phyloP scores from a whole-genome alignment of 2,888 invertebrate genomes.

The Pharmacophagus antenor region DNA sequence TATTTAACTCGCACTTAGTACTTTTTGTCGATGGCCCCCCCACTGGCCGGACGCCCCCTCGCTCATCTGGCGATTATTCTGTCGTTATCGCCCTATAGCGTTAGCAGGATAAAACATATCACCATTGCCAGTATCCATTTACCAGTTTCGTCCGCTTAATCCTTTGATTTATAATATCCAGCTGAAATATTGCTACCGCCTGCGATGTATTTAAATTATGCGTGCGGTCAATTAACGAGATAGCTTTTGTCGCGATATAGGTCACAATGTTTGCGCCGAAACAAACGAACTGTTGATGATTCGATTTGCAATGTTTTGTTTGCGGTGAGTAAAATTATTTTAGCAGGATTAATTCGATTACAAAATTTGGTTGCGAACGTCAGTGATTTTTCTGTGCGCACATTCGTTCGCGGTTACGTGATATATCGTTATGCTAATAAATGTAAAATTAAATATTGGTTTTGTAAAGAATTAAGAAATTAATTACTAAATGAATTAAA shows the following conservation, averaged over 20 bases:
- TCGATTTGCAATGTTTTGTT: constrained; percentile 27
- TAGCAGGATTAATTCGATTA: not conserved
- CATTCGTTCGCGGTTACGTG: not conserved
- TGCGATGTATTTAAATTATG: constrained; percentile 78
- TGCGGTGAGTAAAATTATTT: constrained; percentile 16
- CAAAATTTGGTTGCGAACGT: not conserved
- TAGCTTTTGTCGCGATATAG: constrained; percentile 60
- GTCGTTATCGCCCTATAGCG: constrained; percentile 77
- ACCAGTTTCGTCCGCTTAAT: constrained; percentile 65
- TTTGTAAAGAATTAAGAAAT: too few relatives aligned
- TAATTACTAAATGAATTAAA: too few relatives aligned
- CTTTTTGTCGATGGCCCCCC: constrained; percentile 68
- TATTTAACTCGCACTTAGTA: constrained; percentile 80
- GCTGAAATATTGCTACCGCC: constrained; percentile 70
- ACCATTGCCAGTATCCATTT: constrained; percentile 74
- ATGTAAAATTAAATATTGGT: too few relatives aligned
- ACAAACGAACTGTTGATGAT: constrained; percentile 31
- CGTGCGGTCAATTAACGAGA: constrained; percentile 77
- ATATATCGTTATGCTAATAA: not conserved
- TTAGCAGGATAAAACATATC: constrained; percentile 77
- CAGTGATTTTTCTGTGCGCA: not conserved
- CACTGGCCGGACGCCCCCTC: constrained; percentile 48
- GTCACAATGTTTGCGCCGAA: constrained; percentile 33
- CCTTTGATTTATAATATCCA: constrained; percentile 78
- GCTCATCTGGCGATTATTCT: constrained; percentile 64